These are phyloP conservation scores for Mayetiola destructor DNA, from an alignment of 2,888 invertebrate genomes.

Conservation along the genomic window DNA sequence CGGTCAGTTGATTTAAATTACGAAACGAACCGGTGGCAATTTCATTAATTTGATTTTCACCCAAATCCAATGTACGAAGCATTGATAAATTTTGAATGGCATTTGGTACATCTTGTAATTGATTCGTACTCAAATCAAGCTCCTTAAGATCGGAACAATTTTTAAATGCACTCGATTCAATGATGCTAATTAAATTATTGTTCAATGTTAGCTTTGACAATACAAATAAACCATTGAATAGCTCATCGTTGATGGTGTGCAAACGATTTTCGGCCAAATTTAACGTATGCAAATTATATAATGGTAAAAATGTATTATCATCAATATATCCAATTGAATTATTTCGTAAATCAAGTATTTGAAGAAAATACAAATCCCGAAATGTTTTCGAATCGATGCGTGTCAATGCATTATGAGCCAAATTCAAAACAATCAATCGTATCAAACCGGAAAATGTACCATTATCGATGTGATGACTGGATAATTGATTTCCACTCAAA, in stretches of 20 bases:
- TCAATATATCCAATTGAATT: slow-evolving; percentile 80
- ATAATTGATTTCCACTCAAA: slow-evolving; percentile 69
- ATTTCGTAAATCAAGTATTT: slow-evolving; percentile 71
- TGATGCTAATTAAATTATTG: slow-evolving; percentile 65
- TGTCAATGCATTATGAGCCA: slow-evolving; percentile 74
- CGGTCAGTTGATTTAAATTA: slow-evolving; percentile 73
- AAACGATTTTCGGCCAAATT: slow-evolving; percentile 79
- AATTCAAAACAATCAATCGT: slow-evolving; percentile 66
- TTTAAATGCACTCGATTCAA: slow-evolving; percentile 68
- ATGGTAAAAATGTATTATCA: slow-evolving; percentile 71
- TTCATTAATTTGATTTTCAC: slow-evolving; percentile 69
- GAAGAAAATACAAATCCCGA: slow-evolving; percentile 72
- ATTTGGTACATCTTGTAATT: slow-evolving; percentile 64
- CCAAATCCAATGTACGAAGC: slow-evolving; percentile 75
- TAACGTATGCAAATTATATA: slow-evolving; percentile 77
- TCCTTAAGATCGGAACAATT: slow-evolving; percentile 82
- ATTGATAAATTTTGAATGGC: slow-evolving; percentile 68
- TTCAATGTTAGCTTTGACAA: slow-evolving; percentile 71
- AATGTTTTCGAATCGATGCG: slow-evolving; percentile 71
- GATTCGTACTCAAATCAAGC: slow-evolving; percentile 77
- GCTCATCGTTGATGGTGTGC: slow-evolving; percentile 62
- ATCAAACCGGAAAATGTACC: slow-evolving; percentile 75
- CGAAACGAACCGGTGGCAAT: slow-evolving; percentile 52
- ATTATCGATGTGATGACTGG: slow-evolving; percentile 70
- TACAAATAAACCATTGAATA: slow-evolving; percentile 73